Percentiles rank a stretch among this genome's conserved stretches.
Conservation (phyloP, 2,113 vertebrate genomes). For the Lepus europaeus region DNA sequence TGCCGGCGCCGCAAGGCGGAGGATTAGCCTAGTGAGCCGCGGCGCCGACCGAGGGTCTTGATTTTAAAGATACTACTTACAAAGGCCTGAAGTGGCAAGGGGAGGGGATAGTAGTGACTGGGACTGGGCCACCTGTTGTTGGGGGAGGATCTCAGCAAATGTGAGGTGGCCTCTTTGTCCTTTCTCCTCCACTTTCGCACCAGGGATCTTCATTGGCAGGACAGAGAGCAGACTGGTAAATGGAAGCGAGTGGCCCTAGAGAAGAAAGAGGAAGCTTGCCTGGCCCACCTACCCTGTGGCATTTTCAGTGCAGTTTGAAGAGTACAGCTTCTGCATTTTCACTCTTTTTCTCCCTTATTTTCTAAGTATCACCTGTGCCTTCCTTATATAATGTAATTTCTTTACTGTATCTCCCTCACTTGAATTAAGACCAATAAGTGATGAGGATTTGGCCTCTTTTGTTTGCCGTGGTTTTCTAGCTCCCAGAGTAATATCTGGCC, state of each 20-base stretch:
- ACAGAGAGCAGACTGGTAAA: background rate
- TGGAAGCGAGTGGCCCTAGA: background rate
- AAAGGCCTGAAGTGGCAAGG: background rate
- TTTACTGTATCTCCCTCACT: background rate
- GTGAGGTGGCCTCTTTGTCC: background rate
- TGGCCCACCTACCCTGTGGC: background rate
- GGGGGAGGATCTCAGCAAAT: background rate
- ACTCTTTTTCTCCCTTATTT: background rate
- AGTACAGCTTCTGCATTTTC: background rate
- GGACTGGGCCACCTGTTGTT: background rate
- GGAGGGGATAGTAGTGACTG: background rate
- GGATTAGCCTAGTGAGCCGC: too few species aligned
- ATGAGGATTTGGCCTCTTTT: background rate
- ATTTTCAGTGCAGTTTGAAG: background rate
- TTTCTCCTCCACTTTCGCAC: background rate
- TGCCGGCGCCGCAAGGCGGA: too few species aligned
- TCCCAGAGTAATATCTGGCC: background rate
- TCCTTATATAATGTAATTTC: background rate
- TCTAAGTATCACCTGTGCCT: background rate
- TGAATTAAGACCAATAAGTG: background rate
- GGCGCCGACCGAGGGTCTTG: background rate
- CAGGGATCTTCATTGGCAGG: background rate
- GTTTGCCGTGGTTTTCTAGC: background rate
- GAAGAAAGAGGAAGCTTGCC: background rate
- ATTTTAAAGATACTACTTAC: constrained; percentile 21